Conservation (phyloP, 2,888 invertebrate genomes). For the Therioaphis trifolii region DNA sequence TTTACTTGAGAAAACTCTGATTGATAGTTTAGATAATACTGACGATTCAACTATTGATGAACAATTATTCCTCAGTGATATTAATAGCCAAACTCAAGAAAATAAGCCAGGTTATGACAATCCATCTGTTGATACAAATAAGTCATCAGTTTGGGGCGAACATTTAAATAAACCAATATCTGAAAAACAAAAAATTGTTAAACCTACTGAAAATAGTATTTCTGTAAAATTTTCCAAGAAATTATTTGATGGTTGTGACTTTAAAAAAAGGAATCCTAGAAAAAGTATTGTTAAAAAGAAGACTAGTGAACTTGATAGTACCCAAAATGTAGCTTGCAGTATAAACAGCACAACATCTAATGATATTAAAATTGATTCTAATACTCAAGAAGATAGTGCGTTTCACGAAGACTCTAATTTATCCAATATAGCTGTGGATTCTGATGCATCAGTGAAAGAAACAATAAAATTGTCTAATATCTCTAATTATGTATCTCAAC, state of each 20-base stretch:
- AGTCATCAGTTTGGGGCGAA: slow-evolving; percentile 69
- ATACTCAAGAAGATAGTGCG: slow-evolving; percentile 42
- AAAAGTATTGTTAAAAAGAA: slow-evolving; percentile 70
- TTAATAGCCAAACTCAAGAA: background rate
- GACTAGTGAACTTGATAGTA: background rate
- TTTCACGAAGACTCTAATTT: slow-evolving; percentile 54
- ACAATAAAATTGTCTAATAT: slow-evolving; percentile 29
- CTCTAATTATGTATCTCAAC: slow-evolving; percentile 64
- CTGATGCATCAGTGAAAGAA: slow-evolving; percentile 30
- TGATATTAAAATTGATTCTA: slow-evolving; percentile 41
- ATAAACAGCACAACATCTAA: slow-evolving; percentile 3
- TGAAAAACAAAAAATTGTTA: slow-evolving; percentile 17
- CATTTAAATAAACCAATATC: slow-evolving; percentile 68
- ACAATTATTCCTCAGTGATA: slow-evolving; percentile 15
- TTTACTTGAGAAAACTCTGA: slow-evolving; percentile 78
- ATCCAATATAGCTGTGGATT: slow-evolving; percentile 32
- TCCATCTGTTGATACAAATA: background rate
- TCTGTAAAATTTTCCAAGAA: slow-evolving; percentile 76
- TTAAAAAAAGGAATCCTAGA: slow-evolving; percentile 81
- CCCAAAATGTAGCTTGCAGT: slow-evolving; percentile 48
- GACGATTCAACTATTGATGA: slow-evolving; percentile 64
- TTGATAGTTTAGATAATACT: slow-evolving; percentile 69
- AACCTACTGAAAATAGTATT: slow-evolving; percentile 56
- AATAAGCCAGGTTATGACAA: slow-evolving; percentile 11
- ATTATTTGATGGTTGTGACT: slow-evolving; percentile 77